Percentiles rank a stretch among this genome's conserved stretches.
phyloP scores from a whole-genome alignment of 2,888 invertebrate genomes.

The Phyto melanocephala region DNA sequence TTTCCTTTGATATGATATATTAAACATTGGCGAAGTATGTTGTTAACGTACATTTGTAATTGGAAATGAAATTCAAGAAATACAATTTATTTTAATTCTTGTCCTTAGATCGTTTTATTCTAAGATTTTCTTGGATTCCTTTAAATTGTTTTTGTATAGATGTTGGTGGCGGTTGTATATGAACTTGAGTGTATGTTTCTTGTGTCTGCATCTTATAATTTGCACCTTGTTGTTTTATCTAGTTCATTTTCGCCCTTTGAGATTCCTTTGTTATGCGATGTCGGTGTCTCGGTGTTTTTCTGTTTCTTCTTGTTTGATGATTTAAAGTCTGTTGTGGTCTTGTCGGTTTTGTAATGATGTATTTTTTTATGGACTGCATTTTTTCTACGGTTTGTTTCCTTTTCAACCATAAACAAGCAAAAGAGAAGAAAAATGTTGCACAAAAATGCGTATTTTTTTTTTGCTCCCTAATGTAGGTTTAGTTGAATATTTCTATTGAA shows the following conservation, averaged over 20 bases:
- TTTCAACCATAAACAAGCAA: not conserved
- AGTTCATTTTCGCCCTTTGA: not conserved
- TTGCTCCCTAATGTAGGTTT: not conserved
- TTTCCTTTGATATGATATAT: constrained; percentile 3
- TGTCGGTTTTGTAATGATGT: constrained; percentile 35
- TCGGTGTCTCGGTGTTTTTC: not conserved
- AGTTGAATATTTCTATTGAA: constrained; percentile 6
- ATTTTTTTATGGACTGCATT: constrained; percentile 12
- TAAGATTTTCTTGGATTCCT: not conserved
- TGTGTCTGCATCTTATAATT: constrained; percentile 42
- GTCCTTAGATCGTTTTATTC: not conserved
- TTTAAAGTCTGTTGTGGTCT: constrained; percentile 40
- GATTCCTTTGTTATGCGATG: not conserved
- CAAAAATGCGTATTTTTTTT: not conserved
- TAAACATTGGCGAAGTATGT: not conserved
- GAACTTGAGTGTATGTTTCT: constrained; percentile 13
- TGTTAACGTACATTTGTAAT: constrained; percentile 14
- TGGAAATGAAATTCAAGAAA: constrained; percentile 35
- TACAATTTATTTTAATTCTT: constrained; percentile 2
- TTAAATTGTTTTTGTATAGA: not conserved
- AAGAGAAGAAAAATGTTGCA: constrained; percentile 10
- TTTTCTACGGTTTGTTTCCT: constrained; percentile 10
- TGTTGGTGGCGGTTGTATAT: too few relatives aligned
- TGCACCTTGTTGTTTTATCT: constrained; percentile 57
- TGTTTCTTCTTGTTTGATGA: not conserved